Evolutionary conservation across 2,797 vertebrate species (phyloP).

Genomic region (Remorina albescens): DNA sequence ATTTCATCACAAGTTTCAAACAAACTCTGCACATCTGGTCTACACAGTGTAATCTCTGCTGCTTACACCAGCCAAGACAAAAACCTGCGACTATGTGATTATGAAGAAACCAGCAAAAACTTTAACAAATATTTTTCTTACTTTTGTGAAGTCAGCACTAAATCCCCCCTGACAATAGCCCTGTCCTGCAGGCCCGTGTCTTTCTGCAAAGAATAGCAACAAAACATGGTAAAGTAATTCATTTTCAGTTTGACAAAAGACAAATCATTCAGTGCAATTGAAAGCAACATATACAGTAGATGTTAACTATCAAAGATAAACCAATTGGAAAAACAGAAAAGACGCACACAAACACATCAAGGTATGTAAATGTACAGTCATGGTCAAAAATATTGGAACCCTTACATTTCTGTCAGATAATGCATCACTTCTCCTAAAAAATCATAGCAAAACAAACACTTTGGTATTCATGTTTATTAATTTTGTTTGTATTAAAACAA

Average conservation of each 20-base stretch:
- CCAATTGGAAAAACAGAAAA: slow-evolving; percentile 1
- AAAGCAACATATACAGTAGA: background rate
- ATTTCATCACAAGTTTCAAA: slow-evolving; percentile 38
- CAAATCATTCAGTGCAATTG: slow-evolving; percentile 1
- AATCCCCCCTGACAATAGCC: slow-evolving; percentile 93
- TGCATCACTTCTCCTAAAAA: no score
- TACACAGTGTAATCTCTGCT: slow-evolving; percentile 20
- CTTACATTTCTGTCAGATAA: no score
- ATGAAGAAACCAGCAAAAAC: slow-evolving; percentile 29
- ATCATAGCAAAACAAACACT: no score
- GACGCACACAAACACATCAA: background rate
- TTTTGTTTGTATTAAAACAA: no score
- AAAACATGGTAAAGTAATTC: slow-evolving; percentile 32
- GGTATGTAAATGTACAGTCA: no score
- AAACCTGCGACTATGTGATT: slow-evolving; percentile 34
- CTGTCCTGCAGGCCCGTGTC: slow-evolving; percentile 84
- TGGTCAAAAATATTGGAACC: no score
- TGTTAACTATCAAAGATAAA: slow-evolving; percentile 3
- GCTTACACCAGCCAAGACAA: slow-evolving; percentile 30
- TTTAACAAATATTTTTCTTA: slow-evolving; percentile 64
- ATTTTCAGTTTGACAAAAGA: background rate
- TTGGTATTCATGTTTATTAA: no score
- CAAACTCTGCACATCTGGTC: slow-evolving; percentile 39
- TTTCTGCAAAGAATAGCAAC: slow-evolving; percentile 78
- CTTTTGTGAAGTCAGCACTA: slow-evolving; percentile 92